Conservation (phyloP, 2,888 invertebrate genomes). For the Drosophila fulvimacula region DNA sequence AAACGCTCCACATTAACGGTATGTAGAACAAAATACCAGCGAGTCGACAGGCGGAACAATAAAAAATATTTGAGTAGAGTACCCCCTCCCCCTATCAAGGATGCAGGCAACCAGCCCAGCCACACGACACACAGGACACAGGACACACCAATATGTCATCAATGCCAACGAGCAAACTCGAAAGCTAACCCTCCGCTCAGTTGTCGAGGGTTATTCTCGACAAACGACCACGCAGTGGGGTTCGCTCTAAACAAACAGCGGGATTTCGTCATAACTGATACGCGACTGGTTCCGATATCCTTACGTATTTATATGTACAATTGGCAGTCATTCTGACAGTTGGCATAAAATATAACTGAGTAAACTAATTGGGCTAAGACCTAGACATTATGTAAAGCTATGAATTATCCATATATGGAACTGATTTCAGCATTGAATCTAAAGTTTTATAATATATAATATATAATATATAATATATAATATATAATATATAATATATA, state of each 20-base stretch:
- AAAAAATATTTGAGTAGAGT: constrained; percentile 28
- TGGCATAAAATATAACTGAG: neutral
- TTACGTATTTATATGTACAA: constrained; percentile 31
- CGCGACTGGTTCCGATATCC: constrained; percentile 39
- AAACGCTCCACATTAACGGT: constrained; percentile 69
- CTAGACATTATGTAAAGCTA: neutral
- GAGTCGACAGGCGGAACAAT: constrained; percentile 39
- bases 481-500: too few species aligned
- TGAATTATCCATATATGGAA: neutral
- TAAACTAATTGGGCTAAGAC: neutral
- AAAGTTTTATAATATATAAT: too few species aligned
- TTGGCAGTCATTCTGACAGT: neutral
- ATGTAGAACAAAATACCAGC: constrained; percentile 72
- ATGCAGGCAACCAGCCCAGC: constrained; percentile 46
- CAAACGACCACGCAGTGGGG: constrained; percentile 11
- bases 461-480: too few species aligned
- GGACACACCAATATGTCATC: constrained; percentile 76
- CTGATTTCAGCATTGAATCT: too few species aligned
- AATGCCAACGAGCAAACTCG: constrained; percentile 55
- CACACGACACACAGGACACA: constrained; percentile 19
- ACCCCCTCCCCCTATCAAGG: constrained; percentile 11
- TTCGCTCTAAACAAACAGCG: constrained; percentile 62
- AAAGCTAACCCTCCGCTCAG: constrained; percentile 18
- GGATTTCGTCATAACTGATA: constrained; percentile 61
- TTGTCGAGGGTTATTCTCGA: constrained; percentile 40